phyloP scores from a whole-genome alignment of 2,797 vertebrate genomes.

The Anolis apletophallus region DNA sequence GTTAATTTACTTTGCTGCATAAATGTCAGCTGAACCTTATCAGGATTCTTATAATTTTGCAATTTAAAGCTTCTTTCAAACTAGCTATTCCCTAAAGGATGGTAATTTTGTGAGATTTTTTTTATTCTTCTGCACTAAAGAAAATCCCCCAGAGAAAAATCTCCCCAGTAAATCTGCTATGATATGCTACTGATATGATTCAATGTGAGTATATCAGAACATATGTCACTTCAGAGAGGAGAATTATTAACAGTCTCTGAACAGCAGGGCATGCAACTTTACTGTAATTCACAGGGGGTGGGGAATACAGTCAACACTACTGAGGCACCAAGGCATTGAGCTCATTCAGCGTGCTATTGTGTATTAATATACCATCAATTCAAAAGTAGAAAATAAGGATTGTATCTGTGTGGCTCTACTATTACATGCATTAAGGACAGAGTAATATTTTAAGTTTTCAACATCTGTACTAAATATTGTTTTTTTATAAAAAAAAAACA shows the following conservation, averaged over 20 bases:
- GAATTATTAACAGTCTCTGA: background rate
- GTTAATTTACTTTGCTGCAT: too few species aligned
- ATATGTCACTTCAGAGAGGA: background rate
- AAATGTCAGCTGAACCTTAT: background rate
- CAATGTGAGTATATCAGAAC: background rate
- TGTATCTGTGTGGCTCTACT: too few species aligned
- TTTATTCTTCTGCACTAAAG: background rate
- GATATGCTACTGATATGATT: background rate
- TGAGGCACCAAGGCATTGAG: too few species aligned
- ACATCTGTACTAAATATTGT: too few species aligned
- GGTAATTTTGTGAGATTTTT: background rate
- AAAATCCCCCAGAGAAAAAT: background rate
- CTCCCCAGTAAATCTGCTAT: background rate
- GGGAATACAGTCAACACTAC: background rate
- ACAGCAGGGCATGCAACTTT: background rate
- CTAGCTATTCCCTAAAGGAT: background rate
- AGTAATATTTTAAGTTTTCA: background rate
- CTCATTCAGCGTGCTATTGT: too few species aligned
- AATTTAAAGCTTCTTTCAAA: background rate
- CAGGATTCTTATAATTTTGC: background rate
- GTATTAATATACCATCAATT: too few species aligned
- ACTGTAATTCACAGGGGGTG: background rate
- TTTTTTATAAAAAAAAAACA: background rate
- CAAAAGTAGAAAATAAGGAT: too few species aligned
- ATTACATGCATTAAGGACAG: too few species aligned